Base-by-base conservation (phyloP, 2,888 invertebrate species). In the Polylopha cassiicola region DNA sequence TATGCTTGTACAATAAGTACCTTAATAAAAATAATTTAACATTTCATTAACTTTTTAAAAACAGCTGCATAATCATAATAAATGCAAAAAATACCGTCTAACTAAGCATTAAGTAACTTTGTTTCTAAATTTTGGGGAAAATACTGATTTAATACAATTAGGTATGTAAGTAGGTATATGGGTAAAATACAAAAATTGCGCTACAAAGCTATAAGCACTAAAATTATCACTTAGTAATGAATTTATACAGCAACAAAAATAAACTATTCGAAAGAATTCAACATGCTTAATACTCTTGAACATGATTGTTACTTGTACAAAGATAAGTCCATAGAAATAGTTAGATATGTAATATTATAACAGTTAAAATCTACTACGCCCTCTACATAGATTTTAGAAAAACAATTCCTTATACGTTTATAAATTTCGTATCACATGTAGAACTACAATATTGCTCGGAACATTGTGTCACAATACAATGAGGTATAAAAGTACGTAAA, bases 201-300 rank as follows among this genome's bases (percentile, higher is more conserved):
- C 36, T 39, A 45, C 22, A 9, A 44, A 37, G 44, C 41, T 30
- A 16, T 37, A 37, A 37, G 46, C 51, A 50, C 58, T n/a, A n/a
- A 61, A 65, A 61, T 64, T 65, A 72, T 73, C 68, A 69, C 73
- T 68, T 63, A 64, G 55, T 50, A 56, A 58, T 59, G 64, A 65
- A 63, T 58, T 53, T 61, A 62, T 56, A 58, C 53, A 58, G 62
- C 64, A 58, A 75, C 62, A 72, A 72, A 65, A 73, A 84, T 84
- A 84, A 81, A 84, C 81, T 84, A 78, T 84, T 80, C 68, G 68
- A 84, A 79, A 70, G 57, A 58, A 65, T 70, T 74, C 65, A 84
- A 84, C 84, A 79, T 70, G 70, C 66, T 73, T 74, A 77, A 34
- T 24, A 36, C 30, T 20, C 16, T 30, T 26, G 15, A 20, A 24